These are phyloP conservation scores for Caranx ignobilis DNA, from an alignment of 2,113 vertebrate genomes.

Conservation along the genomic window DNA sequence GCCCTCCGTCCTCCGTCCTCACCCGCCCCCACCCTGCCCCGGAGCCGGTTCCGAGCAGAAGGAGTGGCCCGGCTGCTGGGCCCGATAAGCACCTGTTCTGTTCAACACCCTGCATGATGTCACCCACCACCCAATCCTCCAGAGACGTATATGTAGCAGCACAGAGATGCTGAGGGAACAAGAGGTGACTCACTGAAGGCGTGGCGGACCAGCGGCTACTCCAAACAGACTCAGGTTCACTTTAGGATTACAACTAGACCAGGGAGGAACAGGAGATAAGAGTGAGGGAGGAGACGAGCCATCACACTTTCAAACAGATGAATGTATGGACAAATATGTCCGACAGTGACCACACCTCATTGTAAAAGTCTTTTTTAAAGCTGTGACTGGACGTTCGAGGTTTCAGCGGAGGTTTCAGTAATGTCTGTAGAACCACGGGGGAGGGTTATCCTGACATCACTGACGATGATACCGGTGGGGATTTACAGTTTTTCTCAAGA, in stretches of 20 bases:
- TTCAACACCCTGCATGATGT: constrained; percentile 49
- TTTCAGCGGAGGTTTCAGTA: too few species aligned
- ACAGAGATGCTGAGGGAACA: neutral
- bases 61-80: constrained; percentile 82
- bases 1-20: constrained; percentile 46
- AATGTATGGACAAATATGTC: neutral
- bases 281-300: neutral
- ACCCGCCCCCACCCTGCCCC: too few species aligned
- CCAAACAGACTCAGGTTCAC: neutral
- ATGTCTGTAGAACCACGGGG: neutral
- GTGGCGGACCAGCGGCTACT: neutral
- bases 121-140: constrained; percentile 17
- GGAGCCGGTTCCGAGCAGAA: constrained; percentile 75
- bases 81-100: constrained; percentile 86
- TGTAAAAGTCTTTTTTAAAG: neutral
- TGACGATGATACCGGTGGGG: too few species aligned
- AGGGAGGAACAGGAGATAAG: constrained; percentile 16
- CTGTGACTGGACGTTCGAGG: too few species aligned
- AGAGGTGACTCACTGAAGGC: constrained; percentile 20
- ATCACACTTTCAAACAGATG: neutral
- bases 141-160: neutral
- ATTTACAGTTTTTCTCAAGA: too few species aligned
- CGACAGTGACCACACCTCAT: neutral
- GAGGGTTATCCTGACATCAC: too few species aligned
- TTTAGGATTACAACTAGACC: neutral